Base-by-base conservation (phyloP, 23 tunicate genomes). In the Aplidium turbinatum region DNA sequence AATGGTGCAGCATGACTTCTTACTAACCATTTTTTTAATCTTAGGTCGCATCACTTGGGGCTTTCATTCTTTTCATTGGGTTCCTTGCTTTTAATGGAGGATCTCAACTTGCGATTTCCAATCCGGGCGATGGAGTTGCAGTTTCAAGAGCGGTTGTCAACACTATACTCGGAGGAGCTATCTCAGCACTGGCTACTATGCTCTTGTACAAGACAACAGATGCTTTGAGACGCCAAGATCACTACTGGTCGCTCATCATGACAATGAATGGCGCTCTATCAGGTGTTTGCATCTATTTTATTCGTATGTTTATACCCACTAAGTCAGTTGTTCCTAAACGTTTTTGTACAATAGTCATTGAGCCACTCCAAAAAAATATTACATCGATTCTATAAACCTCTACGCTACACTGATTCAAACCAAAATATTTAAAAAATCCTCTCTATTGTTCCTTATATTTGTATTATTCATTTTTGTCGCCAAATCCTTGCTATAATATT, bases 41-140 rank as follows among this genome's bases (percentile, higher is more conserved):
- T 11, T 23, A 72, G 78, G 78, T 72, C 20, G 78, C 78, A 24
- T 63, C 78, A 33, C 33, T 87, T 58, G 94, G 94, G 3, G 94
- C 72, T 18, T 87, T 87, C 47, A 80, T 80, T 18, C 63, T 87
- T 36, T 72, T 87, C 23, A 47, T 75, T 3, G 86, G 94, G 6
- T 87, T 87, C 56, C 52, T 87, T 58, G 94, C 94, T 6, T 87
- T 87, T 47, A 87, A 87, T 52, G 94, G 94, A 20, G 94, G 94
- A 19, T 87, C 94, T 13, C 87, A 80, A 35, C 68, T 71, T 35
- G 34, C 76, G 3, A 87, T 87, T 42, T 73, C 85, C 13, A 38
- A 72, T 29, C 57, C 38, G 0, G 76, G 65, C 4, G 82, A 80
- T 42, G 83, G 79, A 3, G 80, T 38, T 19, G 68, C 63, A 18